Conservation (phyloP, 2,797 vertebrate species). For the Sciurus carolinensis region DNA sequence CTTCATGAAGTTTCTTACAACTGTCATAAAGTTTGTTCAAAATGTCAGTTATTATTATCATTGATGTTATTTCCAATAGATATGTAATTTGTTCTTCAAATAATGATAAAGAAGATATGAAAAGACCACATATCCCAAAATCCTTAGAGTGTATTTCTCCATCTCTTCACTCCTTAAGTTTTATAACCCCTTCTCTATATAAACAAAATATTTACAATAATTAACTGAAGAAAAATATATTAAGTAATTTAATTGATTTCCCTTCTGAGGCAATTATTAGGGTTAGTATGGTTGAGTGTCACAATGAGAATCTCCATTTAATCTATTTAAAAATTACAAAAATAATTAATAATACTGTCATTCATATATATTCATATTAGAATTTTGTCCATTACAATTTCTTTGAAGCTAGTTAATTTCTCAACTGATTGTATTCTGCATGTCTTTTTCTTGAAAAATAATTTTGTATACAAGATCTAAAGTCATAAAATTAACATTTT, state of each 20-base stretch:
- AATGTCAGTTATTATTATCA: neutral
- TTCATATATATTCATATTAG: neutral
- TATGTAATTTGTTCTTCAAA: neutral
- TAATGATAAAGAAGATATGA: neutral
- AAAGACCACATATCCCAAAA: no score
- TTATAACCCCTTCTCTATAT: neutral
- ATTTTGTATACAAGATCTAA: neutral
- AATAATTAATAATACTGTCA: neutral
- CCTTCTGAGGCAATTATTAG: neutral
- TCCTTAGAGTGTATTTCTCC: neutral
- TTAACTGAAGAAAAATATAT: neutral
- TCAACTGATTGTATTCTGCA: neutral
- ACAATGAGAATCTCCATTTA: neutral
- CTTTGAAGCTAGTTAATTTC: neutral
- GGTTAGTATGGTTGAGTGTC: neutral
- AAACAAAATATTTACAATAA: neutral
- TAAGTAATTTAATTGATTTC: neutral
- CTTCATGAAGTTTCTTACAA: neutral
- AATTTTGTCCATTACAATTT: neutral
- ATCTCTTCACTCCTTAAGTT: neutral
- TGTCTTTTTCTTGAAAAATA: neutral
- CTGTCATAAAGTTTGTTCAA: neutral
- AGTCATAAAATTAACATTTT: neutral
- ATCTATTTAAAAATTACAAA: neutral
- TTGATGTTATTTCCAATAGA: neutral